Evolutionary conservation across 2,888 invertebrate species (phyloP).

Genomic region (Lepetodrilus schrolli): DNA sequence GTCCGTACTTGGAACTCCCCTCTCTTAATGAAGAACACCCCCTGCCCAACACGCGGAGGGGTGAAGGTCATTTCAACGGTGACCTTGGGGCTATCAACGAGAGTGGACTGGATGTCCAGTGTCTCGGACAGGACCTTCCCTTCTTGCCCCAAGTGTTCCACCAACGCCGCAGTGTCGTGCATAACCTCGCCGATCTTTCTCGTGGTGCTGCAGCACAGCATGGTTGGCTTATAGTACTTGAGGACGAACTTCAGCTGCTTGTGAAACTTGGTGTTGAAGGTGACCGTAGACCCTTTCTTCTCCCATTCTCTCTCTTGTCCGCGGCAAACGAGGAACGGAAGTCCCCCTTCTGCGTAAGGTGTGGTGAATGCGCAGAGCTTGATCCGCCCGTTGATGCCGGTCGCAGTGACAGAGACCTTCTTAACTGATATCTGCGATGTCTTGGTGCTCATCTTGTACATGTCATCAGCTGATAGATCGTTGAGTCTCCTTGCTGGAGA

Average conservation of each 20-base stretch:
- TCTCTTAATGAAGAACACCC: conserved; percentile 53
- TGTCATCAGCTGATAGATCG: conserved; percentile 68
- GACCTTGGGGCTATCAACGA: conserved; percentile 29
- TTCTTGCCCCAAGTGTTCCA: conserved; percentile 7
- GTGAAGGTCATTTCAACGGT: conserved; percentile 58
- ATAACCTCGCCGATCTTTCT: conserved; percentile 35
- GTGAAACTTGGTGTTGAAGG: conserved; percentile 74
- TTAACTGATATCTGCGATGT: conserved; percentile 8
- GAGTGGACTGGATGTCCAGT: background rate
- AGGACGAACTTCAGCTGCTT: conserved; percentile 67
- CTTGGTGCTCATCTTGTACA: conserved; percentile 68
- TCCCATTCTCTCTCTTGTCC: conserved; percentile 53
- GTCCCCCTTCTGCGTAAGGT: conserved; percentile 30
- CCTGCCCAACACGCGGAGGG: conserved; percentile 56
- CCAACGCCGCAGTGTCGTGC: conserved; percentile 33
- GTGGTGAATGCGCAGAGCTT: conserved; percentile 40
- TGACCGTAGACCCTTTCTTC: conserved; percentile 70
- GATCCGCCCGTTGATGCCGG: conserved; percentile 42
- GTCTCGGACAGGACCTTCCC: background rate
- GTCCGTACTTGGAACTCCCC: conserved; percentile 70
- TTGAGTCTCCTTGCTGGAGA: conserved; percentile 74
- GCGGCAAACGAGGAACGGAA: conserved; percentile 44
- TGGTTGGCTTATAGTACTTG: conserved; percentile 63
- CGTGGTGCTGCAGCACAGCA: conserved; percentile 70
- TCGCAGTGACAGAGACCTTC: conserved; percentile 21